Evolutionary conservation across 2,888 invertebrate species (phyloP).

Genomic region (Eupithecia pulchellata): DNA sequence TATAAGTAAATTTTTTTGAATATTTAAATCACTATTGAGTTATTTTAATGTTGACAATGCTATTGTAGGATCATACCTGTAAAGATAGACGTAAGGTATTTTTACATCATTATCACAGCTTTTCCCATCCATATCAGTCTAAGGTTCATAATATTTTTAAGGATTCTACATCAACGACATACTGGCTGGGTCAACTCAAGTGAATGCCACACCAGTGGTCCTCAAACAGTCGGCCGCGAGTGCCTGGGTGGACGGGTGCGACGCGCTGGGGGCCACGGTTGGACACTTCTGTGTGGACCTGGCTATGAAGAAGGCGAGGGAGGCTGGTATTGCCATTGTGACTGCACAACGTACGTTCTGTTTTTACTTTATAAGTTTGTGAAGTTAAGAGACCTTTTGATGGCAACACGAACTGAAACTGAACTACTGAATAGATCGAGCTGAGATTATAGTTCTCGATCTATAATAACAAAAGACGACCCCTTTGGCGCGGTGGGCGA

Average conservation of each 20-base stretch:
- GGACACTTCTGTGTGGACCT: conserved; percentile 92
- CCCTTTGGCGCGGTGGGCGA: too few species aligned
- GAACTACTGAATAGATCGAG: background rate
- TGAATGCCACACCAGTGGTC: conserved; percentile 86
- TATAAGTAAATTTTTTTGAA: too few species aligned
- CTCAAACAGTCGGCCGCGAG: conserved; percentile 89
- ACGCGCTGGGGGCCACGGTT: conserved; percentile 92
- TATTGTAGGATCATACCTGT: too few species aligned
- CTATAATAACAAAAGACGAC: too few species aligned
- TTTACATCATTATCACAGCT: too few species aligned
- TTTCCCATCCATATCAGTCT: too few species aligned
- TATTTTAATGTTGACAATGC: too few species aligned
- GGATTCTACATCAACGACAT: conserved; percentile 93
- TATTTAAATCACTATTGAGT: too few species aligned
- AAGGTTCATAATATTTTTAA: too few species aligned
- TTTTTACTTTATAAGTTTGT: background rate
- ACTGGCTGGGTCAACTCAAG: conserved; percentile 85
- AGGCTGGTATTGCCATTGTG: conserved; percentile 93
- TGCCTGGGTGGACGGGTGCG: conserved; percentile 91
- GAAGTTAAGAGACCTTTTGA: background rate
- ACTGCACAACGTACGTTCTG: conserved; percentile 86
- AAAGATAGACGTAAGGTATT: too few species aligned
- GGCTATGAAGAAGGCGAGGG: conserved; percentile 92
- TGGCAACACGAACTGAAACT: background rate
- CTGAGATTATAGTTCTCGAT: background rate